Evolutionary conservation across 2,113 vertebrate species (phyloP), one percentile per base, ranked within the genome.

Genomic region (Smithornis capensis): DNA sequence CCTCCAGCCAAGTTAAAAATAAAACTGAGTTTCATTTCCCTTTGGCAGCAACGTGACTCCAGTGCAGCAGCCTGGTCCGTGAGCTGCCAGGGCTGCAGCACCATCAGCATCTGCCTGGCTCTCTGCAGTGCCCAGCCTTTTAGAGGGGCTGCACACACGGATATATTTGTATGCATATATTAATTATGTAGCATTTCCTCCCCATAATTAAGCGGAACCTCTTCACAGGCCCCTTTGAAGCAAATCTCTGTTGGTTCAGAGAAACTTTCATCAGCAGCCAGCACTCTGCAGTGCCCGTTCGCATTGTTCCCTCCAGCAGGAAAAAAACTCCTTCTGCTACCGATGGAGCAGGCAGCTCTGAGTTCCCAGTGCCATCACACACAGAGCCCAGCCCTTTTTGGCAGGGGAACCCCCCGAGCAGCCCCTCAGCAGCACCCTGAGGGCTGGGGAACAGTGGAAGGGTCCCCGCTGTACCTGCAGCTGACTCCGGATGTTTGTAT

Each of bases 181-280:
- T 92, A 65, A 85, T 95, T 85, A 56, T 10, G 60, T 23, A 87
- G 68, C 76, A 64, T 84, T 88, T 89, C 83, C 90, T 73, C 76
- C 89, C 91, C 90, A 3, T 70, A 96, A 96, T 94, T 95, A 90
- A 89, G 87, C 6, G 8, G 93, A 96, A 83, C 42, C 49, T 94
- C 96, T 87, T 95, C 92, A 68, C 1, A 78, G 71, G 90, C 70
- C 74, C 87, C 94, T 96, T 94, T 91, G 97, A 96, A 95, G 95
- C 25, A 19, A 47, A 15, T 33, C 87, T 93, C 95, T 82, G 75
- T 71, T 24, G 27, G 75, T 47, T 92, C 60, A 49, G 93, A 85
- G 92, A 40, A 82, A 86, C 75, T 91, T 94, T 83, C 86, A 90
- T 87, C 9, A 8, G 60, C 85, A 16, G 68, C 95, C 96, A 94